These are phyloP conservation scores for Oxyura jamaicensis DNA, from an alignment of 2,113 vertebrate genomes.

Conservation along the genomic window DNA sequence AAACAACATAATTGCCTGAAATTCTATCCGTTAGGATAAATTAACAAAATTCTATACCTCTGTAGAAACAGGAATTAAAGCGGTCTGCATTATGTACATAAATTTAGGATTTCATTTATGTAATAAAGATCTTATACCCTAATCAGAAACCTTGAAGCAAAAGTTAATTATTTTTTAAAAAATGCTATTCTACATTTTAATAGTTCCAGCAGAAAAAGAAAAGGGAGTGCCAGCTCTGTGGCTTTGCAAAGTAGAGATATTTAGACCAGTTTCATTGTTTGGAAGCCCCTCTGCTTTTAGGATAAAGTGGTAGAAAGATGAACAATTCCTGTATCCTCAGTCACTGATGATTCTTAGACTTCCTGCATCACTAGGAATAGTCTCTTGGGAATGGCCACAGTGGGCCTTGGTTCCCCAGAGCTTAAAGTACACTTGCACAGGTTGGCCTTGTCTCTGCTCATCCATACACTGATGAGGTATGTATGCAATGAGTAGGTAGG, in stretches of 20 bases:
- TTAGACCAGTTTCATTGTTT: not conserved
- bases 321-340: not conserved
- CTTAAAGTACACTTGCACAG: not conserved
- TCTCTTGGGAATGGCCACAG: not conserved
- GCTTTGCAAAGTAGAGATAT: not conserved
- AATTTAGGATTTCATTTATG: slow-evolving; percentile 33
- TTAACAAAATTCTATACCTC: slow-evolving; percentile 1
- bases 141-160: slow-evolving; percentile 14
- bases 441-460: not conserved
- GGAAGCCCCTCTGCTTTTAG: not conserved
- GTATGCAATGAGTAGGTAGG: accelerated
- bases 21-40: slow-evolving; percentile 5
- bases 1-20: slow-evolving; percentile 43
- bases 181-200: not conserved
- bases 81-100: not conserved
- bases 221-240: not conserved
- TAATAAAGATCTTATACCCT: not conserved
- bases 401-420: not conserved
- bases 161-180: not conserved
- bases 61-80: not conserved
- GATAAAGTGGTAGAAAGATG: not conserved
- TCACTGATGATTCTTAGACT: accelerated
- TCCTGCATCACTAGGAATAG: not conserved
- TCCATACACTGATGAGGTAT: not conserved
- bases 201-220: not conserved